phyloP scores from a whole-genome alignment of 2,797 vertebrate genomes.

The Labeo calbasu region DNA sequence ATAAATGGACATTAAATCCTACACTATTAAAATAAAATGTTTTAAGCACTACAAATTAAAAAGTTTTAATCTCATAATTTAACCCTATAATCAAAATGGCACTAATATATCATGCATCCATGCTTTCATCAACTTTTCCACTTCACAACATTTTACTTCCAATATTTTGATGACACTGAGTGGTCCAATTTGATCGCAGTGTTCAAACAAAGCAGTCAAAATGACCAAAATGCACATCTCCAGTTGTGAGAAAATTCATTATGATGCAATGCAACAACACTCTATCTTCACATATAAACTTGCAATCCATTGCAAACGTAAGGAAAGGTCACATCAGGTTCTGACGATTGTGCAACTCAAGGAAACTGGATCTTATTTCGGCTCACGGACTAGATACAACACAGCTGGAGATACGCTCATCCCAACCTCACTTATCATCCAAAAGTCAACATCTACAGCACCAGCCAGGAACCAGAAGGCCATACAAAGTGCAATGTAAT shows the following conservation, averaged over 20 bases:
- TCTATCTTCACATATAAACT: not conserved
- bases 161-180: not conserved
- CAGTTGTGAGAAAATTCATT: not conserved
- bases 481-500: not conserved
- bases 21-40: not conserved
- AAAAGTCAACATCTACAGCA: slow-evolving; percentile 30
- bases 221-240: not conserved
- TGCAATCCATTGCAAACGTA: not conserved
- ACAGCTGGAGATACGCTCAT: slow-evolving; percentile 41
- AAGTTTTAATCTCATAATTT: too few species aligned
- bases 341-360: not conserved
- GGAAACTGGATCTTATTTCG: not conserved
- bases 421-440: slow-evolving; percentile 27
- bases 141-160: not conserved
- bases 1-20: not conserved
- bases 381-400: slow-evolving; percentile 4
- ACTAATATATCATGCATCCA: too few species aligned
- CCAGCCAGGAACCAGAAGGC: slow-evolving; percentile 1
- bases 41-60: not conserved
- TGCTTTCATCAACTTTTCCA: too few species aligned
- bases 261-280: not conserved
- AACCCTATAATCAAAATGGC: not conserved
- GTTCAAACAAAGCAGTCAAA: not conserved
- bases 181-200: not conserved
- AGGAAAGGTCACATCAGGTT: slow-evolving; percentile 26